Conservation (phyloP, 2,113 vertebrate species). For the human region GRCh38 chr20:39088001-39088500, state of each 20-base stretch:
- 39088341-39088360: neutral
- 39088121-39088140: neutral
- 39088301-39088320: too few relatives aligned
- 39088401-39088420: neutral
- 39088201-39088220: rapidly evolving
- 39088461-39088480: too few relatives aligned
- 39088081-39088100: neutral
- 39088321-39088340: neutral
- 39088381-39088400: rapidly evolving
- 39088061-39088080: neutral
- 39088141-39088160: neutral
- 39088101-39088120: neutral
- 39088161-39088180: neutral
- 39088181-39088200: neutral
- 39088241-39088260: neutral
- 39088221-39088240: neutral
- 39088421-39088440: neutral
- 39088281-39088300: rapidly evolving
- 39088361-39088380: neutral
- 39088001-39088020: neutral
- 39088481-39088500: neutral
- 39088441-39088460: neutral
- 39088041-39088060: neutral
- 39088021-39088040: neutral
- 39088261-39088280: neutral